Percentiles rank a stretch among this genome's conserved stretches.
Conservation (phyloP, 2,888 invertebrate genomes). For the Apoderus coryli region DNA sequence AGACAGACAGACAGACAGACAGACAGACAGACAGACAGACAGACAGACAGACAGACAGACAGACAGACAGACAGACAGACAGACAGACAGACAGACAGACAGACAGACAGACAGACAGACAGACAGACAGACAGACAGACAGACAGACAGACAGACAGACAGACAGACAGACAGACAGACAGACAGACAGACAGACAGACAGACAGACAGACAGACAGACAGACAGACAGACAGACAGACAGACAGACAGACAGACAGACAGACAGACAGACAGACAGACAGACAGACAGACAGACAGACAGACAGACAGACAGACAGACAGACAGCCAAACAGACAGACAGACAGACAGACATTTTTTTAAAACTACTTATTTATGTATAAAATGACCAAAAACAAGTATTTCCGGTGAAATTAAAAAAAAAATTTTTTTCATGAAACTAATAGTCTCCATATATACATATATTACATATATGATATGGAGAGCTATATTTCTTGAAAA, state of each 20-base stretch:
- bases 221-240: conserved; percentile 11
- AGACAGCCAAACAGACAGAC: conserved; percentile 1
- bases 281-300: conserved; percentile 10
- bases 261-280: conserved; percentile 10
- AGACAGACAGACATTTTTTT: no score
- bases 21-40: conserved; percentile 8
- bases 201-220: conserved; percentile 11
- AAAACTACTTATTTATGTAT: no score
- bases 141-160: conserved; percentile 11
- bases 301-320: conserved; percentile 10
- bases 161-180: conserved; percentile 11
- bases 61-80: conserved; percentile 9
- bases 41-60: conserved; percentile 10
- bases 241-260: conserved; percentile 11
- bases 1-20: conserved; percentile 9
- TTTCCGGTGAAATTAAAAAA: no score
- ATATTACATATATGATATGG: no score
- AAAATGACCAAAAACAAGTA: no score
- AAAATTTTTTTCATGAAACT: no score
- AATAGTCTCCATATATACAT: no score
- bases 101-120: conserved; percentile 11
- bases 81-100: conserved; percentile 11
- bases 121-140: conserved; percentile 11
- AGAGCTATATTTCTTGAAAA: no score
- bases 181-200: conserved; percentile 11